Conservation (phyloP, 2,113 vertebrate species). For the Alectura lathami region DNA sequence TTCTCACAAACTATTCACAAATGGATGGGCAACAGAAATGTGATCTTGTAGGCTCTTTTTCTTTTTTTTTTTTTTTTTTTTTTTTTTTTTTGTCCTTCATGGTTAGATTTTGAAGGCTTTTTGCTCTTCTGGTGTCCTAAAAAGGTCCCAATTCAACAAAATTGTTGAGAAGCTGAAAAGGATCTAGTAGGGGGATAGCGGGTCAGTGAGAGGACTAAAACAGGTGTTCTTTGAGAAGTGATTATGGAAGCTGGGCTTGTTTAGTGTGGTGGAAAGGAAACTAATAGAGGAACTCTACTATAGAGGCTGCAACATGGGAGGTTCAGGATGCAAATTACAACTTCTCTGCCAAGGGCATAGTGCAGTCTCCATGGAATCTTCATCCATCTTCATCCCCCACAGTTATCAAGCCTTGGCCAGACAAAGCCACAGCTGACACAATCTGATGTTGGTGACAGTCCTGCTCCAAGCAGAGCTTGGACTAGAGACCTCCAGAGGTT, state of each 20-base stretch:
- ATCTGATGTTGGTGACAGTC: neutral
- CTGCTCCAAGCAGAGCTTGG: neutral
- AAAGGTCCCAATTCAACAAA: neutral
- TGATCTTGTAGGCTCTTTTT: neutral
- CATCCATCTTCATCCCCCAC: neutral
- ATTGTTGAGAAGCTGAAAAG: neutral
- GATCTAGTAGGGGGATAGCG: neutral
- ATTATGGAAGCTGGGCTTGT: neutral
- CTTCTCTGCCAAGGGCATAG: neutral
- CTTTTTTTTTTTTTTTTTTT: neutral
- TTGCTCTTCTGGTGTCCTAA: neutral
- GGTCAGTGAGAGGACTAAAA: neutral
- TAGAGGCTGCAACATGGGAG: neutral
- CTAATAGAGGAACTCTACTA: neutral
- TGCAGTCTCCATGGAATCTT: neutral
- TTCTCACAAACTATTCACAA: neutral
- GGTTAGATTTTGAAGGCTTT: neutral
- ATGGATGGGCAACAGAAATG: neutral
- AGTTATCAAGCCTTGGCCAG: neutral
- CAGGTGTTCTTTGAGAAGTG: neutral
- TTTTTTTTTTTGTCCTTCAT: neutral
- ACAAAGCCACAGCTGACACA: neutral
- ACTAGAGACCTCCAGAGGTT: neutral
- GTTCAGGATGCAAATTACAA: neutral
- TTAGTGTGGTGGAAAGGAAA: neutral